phyloP scores from a whole-genome alignment of 2,888 invertebrate genomes.

The Prionchulus punctatus region DNA sequence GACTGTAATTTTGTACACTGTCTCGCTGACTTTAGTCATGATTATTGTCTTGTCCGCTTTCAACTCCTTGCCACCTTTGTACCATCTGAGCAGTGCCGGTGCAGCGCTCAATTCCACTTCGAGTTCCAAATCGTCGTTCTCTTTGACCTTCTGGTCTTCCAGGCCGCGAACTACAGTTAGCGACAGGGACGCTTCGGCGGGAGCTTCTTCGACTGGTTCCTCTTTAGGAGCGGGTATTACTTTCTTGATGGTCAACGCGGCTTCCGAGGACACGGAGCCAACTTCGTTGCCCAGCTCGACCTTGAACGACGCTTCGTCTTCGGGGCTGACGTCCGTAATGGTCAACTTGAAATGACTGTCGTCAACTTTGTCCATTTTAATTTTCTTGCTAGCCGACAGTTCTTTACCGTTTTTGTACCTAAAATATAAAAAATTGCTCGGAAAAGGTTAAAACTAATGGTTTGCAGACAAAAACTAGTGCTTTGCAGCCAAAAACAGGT shows the following conservation, averaged over 20 bases:
- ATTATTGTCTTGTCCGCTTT: conserved; percentile 25
- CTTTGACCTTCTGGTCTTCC: conserved; percentile 5
- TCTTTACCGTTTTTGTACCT: conserved; percentile 62
- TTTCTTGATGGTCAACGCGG: conserved; percentile 50
- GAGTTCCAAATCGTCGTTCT: background rate
- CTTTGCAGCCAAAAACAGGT: no score
- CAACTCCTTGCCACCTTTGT: conserved; percentile 63
- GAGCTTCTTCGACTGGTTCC: background rate
- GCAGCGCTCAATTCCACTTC: conserved; percentile 7
- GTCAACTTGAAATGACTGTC: background rate
- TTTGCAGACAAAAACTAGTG: no score
- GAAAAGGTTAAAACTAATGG: no score
- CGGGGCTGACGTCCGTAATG: background rate
- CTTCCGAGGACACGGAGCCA: conserved; percentile 57
- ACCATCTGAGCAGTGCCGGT: conserved; percentile 23
- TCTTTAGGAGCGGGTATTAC: background rate
- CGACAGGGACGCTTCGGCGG: background rate
- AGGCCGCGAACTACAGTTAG: background rate
- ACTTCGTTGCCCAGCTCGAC: conserved; percentile 39
- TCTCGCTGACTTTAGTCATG: background rate
- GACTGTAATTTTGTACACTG: background rate
- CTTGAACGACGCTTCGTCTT: conserved; percentile 17
- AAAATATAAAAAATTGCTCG: background rate
- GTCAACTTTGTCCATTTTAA: background rate
- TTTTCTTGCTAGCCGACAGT: conserved; percentile 40